Evolutionary conservation across 2,113 vertebrate genomes (phyloP).

Genomic region (Aegypius monachus): DNA sequence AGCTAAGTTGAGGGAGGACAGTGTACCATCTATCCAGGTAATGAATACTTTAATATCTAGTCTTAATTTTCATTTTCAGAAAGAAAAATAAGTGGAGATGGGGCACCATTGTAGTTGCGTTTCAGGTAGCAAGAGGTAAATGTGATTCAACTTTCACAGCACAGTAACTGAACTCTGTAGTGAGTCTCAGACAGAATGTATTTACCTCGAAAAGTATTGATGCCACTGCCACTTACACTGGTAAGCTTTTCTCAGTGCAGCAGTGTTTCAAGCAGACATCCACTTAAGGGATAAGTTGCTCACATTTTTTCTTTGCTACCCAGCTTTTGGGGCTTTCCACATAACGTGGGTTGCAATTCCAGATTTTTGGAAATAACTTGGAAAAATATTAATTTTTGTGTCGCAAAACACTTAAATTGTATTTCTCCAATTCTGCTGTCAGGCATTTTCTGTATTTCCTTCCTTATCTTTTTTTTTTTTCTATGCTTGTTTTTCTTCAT

Average conservation of each 20-base stretch:
- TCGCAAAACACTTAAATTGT: background rate
- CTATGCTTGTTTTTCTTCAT: background rate
- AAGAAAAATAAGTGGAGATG: background rate
- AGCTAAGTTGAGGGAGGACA: background rate
- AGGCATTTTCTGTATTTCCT: background rate
- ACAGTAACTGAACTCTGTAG: background rate
- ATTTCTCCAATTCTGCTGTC: background rate
- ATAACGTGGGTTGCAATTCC: background rate
- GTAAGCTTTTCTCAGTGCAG: background rate
- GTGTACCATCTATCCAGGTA: background rate
- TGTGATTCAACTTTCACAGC: background rate
- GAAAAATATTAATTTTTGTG: background rate
- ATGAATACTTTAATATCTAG: background rate
- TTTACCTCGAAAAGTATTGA: background rate
- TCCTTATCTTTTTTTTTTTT: background rate
- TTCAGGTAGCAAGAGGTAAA: background rate
- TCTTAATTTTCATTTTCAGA: background rate
- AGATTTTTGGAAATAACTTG: background rate
- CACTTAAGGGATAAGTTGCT: background rate
- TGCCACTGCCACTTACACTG: background rate
- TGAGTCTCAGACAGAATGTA: background rate
- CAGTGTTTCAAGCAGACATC: background rate
- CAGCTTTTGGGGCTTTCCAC: background rate
- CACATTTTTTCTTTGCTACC: background rate
- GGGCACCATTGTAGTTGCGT: background rate